Base-by-base conservation (phyloP, 2,888 invertebrate genomes). In the Coelinius sp. region DNA sequence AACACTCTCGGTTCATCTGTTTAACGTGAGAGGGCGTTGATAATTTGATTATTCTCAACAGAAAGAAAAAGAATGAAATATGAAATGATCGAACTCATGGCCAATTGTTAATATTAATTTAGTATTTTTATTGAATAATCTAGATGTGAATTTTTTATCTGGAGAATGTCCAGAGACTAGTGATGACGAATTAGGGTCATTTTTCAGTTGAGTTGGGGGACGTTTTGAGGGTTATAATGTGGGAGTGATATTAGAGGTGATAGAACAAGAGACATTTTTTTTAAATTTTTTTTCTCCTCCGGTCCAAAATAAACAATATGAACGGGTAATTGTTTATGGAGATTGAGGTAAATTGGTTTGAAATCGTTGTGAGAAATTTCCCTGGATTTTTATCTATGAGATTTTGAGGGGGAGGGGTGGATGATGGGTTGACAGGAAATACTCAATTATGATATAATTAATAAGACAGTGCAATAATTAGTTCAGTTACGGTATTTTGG, bases 401-500 rank as follows among this genome's bases (percentile, higher is more conserved):
- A 41, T 41, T n/a, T n/a, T 12, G 41, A 41, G 41, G 41, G n/a
- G n/a, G n/a, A n/a, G n/a, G n/a, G 8, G 38, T 38, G 41, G 41
- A 10, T 10, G 35, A 35, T 35, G 35, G 1, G 35, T 7, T 41
- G 41, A 41, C 41, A 41, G 41, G 41, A 41, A 41, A 41, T 41
- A 41, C 41, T 41, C 41, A n/a, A n/a, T 41, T n/a, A n/a, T n/a
- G n/a, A n/a, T n/a, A n/a, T n/a, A 10, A 4, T 6, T 41, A 4
- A n/a, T 41, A n/a, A n/a, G 10, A 41, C 2, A 41, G 41, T 41
- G 41, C 41, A 41, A 41, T 41, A 41, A 41, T 41, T 41, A 41
- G n/a, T 41, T 41, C n/a, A 41, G 41, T 10, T 22, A 4, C 5
- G 27, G n/a, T 12, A 63, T 35, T 17, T 10, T n/a, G 10, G 79